Conservation (phyloP, 2,113 vertebrate species). For the Strix uralensis region DNA sequence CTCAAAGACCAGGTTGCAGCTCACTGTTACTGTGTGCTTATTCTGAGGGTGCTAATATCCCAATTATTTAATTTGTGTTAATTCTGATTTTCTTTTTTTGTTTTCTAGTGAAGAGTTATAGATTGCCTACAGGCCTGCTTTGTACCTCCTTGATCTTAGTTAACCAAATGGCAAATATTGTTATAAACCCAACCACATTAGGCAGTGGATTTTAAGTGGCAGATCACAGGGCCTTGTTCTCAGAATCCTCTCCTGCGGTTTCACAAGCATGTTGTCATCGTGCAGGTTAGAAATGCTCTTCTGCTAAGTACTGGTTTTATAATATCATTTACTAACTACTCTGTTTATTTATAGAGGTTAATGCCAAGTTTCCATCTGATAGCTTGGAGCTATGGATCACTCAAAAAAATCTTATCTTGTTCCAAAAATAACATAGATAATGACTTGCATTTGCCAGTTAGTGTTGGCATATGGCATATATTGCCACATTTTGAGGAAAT, state of each 20-base stretch:
- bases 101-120: neutral
- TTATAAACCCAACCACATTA: neutral
- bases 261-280: neutral
- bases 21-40: neutral
- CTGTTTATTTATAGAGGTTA: conserved; percentile 1
- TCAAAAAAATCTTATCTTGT: conserved; percentile 19
- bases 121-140: neutral
- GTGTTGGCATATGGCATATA: neutral
- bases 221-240: neutral
- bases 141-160: neutral
- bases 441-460: neutral
- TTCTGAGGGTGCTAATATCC: neutral
- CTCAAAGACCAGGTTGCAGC: neutral
- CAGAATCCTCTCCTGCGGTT: neutral
- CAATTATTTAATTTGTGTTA: neutral
- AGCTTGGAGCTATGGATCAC: neutral
- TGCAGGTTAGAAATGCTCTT: neutral
- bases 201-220: neutral
- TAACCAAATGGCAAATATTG: neutral
- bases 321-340: neutral
- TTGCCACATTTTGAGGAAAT: neutral
- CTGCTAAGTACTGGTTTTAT: neutral
- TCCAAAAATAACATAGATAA: conserved; percentile 37
- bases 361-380: neutral
- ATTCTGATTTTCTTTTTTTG: neutral